Evolutionary conservation across 1,140 invertebrate genomes (phyloP).

Genomic region (Drosophila pseudoobscura): DNA sequence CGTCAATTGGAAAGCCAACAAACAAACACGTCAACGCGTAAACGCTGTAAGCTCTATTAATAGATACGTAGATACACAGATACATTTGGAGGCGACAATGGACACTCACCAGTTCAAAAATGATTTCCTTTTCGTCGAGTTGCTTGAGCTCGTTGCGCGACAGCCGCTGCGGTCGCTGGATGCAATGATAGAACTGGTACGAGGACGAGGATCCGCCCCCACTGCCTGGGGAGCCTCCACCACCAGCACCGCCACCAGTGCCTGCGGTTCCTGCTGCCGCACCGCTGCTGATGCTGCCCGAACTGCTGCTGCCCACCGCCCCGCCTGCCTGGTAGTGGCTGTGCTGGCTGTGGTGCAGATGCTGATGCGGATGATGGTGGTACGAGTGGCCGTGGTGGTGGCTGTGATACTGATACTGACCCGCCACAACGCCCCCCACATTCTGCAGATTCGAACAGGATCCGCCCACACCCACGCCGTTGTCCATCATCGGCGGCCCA

Average conservation of each 20-base stretch:
- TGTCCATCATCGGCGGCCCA: constrained; percentile 82
- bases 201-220: no score
- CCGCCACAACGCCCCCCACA: constrained; percentile 54
- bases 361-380: constrained; percentile 49
- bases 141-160: constrained; percentile 93
- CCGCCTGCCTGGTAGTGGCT: constrained; percentile 69
- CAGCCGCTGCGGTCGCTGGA: constrained; percentile 87
- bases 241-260: constrained; percentile 8
- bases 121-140: constrained; percentile 96
- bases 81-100: constrained; percentile 45
- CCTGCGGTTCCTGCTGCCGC: neutral
- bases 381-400: constrained; percentile 37
- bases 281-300: constrained; percentile 26
- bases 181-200: constrained; percentile 65
- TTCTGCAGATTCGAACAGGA: constrained; percentile 62
- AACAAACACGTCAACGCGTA: constrained; percentile 37
- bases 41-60: constrained; percentile 25
- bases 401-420: constrained; percentile 68
- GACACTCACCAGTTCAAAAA: constrained; percentile 93
- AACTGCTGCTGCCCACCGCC: constrained; percentile 56
- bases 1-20: constrained; percentile 46
- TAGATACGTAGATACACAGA: constrained; percentile 21
- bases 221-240: neutral
- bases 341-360: constrained; percentile 49
- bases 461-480: constrained; percentile 42